Conservation (phyloP, 2,797 vertebrate genomes). For the Pseudopleuronectes americanus region DNA sequence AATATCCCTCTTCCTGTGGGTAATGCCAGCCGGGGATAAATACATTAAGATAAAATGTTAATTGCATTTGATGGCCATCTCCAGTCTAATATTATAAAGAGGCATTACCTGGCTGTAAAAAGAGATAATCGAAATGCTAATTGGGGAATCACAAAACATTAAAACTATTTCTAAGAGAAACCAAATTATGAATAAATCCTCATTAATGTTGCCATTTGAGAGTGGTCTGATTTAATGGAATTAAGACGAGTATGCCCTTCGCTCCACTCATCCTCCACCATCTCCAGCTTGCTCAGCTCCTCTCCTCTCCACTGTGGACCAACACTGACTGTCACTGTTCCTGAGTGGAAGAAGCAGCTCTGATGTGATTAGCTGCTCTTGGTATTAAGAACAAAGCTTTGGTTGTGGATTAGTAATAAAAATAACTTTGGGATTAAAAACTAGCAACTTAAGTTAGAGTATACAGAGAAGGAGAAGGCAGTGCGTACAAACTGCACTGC, state of each 20-base stretch:
- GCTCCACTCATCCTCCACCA: slow-evolving; percentile 30
- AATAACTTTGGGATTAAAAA: slow-evolving; percentile 3
- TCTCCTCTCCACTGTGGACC: slow-evolving; percentile 16
- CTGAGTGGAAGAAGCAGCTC: slow-evolving; percentile 60
- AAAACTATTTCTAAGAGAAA: slow-evolving; percentile 81
- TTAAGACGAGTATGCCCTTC: slow-evolving; percentile 50
- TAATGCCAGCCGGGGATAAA: slow-evolving; percentile 85
- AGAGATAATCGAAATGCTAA: slow-evolving; percentile 87
- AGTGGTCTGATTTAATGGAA: slow-evolving; percentile 68
- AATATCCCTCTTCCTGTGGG: slow-evolving; percentile 85
- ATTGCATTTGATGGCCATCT: slow-evolving; percentile 88
- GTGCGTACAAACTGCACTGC: not conserved
- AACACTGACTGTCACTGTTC: slow-evolving; percentile 23
- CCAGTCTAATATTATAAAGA: slow-evolving; percentile 86
- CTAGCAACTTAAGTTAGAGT: not conserved
- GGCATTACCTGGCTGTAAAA: slow-evolving; percentile 82
- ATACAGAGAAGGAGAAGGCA: not conserved
- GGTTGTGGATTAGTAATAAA: slow-evolving; percentile 47
- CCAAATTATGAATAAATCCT: slow-evolving; percentile 80
- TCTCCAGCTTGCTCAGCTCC: slow-evolving; percentile 47
- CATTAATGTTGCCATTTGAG: slow-evolving; percentile 80
- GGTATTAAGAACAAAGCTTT: slow-evolving; percentile 59
- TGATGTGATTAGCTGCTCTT: slow-evolving; percentile 73
- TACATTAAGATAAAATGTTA: slow-evolving; percentile 87
- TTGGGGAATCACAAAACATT: slow-evolving; percentile 83